Conservation (phyloP, 2,113 vertebrate species). For the Thinocorus orbignyianus region DNA sequence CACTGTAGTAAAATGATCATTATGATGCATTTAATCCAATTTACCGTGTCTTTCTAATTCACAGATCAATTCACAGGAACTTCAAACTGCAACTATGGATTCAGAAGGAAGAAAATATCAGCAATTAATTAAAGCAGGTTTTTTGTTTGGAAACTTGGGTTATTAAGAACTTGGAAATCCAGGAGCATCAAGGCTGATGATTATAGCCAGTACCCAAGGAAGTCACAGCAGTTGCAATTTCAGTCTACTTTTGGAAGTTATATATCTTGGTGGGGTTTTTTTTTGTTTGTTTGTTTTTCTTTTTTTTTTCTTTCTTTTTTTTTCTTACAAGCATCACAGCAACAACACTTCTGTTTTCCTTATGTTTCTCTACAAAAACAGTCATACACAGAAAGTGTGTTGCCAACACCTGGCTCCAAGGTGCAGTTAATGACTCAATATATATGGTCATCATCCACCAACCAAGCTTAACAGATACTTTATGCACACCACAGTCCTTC, state of each 20-base stretch:
- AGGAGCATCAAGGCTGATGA: constrained; percentile 1
- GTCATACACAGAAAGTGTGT: not conserved
- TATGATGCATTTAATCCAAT: constrained; percentile 70
- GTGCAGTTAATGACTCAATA: constrained; percentile 60
- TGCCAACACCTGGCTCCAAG: constrained; percentile 43
- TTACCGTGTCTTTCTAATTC: constrained; percentile 71
- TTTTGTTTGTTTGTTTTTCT: not conserved
- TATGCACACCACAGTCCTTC: constrained; percentile 17
- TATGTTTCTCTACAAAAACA: constrained; percentile 45
- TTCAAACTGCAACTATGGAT: constrained; percentile 20
- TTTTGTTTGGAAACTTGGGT: constrained; percentile 41
- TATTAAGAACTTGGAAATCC: constrained; percentile 50
- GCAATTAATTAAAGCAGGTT: constrained; percentile 53
- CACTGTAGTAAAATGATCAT: constrained; percentile 69
- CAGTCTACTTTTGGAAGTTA: not conserved
- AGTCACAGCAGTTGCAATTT: not conserved
- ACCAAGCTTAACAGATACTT: constrained; percentile 55
- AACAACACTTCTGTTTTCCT: constrained; percentile 21
- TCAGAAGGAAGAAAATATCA: constrained; percentile 19
- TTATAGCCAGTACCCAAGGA: not conserved
- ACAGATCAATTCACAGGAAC: constrained; percentile 67
- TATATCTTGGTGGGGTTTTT: not conserved
- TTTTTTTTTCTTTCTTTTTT: not conserved
- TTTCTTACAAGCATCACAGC: not conserved
- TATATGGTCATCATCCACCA: constrained; percentile 29